Base-by-base conservation (phyloP, 2,888 invertebrate species). In the Pollenia labialis region DNA sequence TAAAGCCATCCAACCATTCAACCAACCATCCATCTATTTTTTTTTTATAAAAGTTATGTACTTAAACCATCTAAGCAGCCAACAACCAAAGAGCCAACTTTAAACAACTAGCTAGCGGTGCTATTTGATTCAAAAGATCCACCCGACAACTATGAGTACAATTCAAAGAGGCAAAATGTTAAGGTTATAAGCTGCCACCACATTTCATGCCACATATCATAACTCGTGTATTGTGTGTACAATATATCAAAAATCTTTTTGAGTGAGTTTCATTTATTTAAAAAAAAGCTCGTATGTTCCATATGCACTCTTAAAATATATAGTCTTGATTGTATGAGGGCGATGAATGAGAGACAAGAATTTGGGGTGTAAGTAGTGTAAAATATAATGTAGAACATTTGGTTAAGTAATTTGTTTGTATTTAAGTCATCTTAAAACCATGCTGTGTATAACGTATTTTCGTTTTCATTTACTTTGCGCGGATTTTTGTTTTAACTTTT, bases 141-240 rank as follows among this genome's bases (percentile, higher is more conserved):
- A 81, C 72, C 84, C 76, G 83, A 69, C 76, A 62, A 23, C 50
- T 52, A 50, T 23, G n/a, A 68, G 32, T 52, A 60, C 32, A 82
- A 82, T 74, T 50, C 48, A 77, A 60, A 66, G 54, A 87, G 72
- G 66, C 76, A 81, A 69, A 56, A 64, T 16, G 56, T 9, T 50
- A 62, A 68, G 64, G 66, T 77, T 81, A 81, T 74, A 87, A 87
- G 81, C 87, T 83, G 87, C 81, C 87, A 87, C 83, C 83, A 76
- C 84, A 87, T 77, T 84, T 87, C 84, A 77, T 84, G 81, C 58
- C 64, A 81, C 72, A 81, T 84, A 87, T 77, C 83, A 84, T 87
- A 87, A 81, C 54, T 77, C 44, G 52, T 60, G 54, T 48, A 48
- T 72, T 72, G 71, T 81, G 42, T 56, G 40, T 32, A 56, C 64